Base-by-base conservation (phyloP, 1,140 invertebrate genomes). In the Rhopalosiphum maidis region DNA sequence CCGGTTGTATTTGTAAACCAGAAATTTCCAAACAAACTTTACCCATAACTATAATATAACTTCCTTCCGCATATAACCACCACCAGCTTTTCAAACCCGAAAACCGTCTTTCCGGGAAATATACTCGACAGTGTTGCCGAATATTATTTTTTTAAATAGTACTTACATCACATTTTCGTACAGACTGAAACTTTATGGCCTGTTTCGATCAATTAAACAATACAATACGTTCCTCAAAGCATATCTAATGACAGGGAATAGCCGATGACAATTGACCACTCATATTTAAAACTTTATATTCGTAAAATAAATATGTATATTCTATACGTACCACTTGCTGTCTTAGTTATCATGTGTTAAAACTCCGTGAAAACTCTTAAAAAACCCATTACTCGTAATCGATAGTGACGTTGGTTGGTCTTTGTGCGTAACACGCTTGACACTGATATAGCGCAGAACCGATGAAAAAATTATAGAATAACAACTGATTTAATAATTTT, bases 11-110 rank as follows among this genome's bases (percentile, higher is more conserved):
- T 48, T 30, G 43, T 48, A 48, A 87, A 87, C 43, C 85, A 43
- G 85, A 87, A 87, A 87, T 87, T 87, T 87, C 25, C 43, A n/a
- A 48, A 87, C 85, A 87, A 87, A 87, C 85, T 87, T 87, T 48
- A 6, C 85, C 25, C 18, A 30, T 48, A 87, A 87, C 83, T 86
- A 86, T 41, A 35, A 41, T 8, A 18, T 37, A 37, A n/a, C n/a
- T n/a, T 4, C 21, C 8, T 3, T 9, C 8, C 11, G 15, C 48
- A 18, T 48, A 48, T 18, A 48, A 48, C 30, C 55, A 60, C 11
- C 55, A 30, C 25, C 30, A 60, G 55, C 9, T 60, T 60, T 60
- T 15, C 25, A 11, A 60, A 83, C 11, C 55, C 83, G 9, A 23
- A 86, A 86, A 86, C 25, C 2, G 8, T 86, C 83, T 43, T 86